Evolutionary conservation across 2,888 invertebrate species (phyloP).

Genomic region (Ditula angustiorana): DNA sequence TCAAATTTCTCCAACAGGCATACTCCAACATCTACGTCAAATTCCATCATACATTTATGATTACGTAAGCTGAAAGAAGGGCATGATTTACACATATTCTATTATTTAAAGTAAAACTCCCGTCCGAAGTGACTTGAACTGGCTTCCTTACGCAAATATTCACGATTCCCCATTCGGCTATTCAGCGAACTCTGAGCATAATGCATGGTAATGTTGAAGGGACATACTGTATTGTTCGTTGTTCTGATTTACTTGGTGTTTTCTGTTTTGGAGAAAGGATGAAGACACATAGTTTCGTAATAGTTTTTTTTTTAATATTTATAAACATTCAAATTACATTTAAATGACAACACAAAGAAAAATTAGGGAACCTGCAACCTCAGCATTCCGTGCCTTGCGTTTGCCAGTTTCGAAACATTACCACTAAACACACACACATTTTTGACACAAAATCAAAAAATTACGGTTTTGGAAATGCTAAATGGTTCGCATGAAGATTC

Average conservation of each 20-base stretch:
- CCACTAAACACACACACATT: no score
- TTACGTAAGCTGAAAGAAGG: background rate
- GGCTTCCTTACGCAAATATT: background rate
- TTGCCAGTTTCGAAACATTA: no score
- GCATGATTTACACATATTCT: background rate
- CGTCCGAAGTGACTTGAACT: background rate
- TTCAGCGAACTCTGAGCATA: background rate
- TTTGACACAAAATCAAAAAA: no score
- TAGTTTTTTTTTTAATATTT: no score
- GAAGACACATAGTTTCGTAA: no score
- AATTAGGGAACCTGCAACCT: no score
- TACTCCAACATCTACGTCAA: background rate
- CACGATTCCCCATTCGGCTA: conserved; percentile 7
- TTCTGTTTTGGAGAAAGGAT: background rate
- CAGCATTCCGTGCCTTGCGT: no score
- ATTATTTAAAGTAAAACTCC: conserved; percentile 6
- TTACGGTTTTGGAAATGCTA: no score
- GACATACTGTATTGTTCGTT: background rate
- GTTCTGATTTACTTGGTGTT: background rate
- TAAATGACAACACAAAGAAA: no score
- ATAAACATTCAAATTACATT: no score
- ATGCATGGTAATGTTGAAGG: conserved; percentile 1
- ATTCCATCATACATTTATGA: background rate
- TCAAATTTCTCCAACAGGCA: no score
- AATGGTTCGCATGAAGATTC: no score